phyloP scores from a whole-genome alignment of 2,113 vertebrate species.

The Ceyx melanurus region DNA sequence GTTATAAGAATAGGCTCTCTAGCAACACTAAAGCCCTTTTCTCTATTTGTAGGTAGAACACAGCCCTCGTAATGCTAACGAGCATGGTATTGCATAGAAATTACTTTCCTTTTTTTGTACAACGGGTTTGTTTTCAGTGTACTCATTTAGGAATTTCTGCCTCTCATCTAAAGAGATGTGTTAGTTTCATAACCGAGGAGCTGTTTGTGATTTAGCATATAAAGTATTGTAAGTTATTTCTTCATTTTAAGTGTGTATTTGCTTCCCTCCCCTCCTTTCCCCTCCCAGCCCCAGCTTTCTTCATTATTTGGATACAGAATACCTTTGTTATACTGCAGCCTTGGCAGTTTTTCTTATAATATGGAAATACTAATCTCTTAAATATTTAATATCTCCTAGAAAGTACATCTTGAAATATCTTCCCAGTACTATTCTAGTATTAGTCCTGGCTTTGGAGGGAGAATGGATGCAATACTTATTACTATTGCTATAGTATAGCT shows the following conservation, averaged over 20 bases:
- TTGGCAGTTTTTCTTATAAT: neutral
- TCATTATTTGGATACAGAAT: neutral
- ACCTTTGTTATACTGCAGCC: neutral
- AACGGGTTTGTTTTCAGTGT: slow-evolving; percentile 2
- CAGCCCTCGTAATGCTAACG: neutral
- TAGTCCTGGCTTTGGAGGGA: neutral
- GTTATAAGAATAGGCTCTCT: slow-evolving; percentile 5
- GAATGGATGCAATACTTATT: neutral
- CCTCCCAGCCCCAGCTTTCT: neutral
- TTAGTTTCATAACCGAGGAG: slow-evolving; percentile 10
- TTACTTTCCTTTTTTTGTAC: neutral
- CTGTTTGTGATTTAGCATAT: neutral
- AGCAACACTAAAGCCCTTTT: neutral
- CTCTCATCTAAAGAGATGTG: neutral
- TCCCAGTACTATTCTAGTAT: neutral
- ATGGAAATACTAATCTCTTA: neutral
- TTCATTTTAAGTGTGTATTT: neutral
- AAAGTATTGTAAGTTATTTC: neutral
- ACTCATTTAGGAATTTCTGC: neutral
- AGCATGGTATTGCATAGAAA: slow-evolving; percentile 10
- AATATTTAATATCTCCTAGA: neutral
- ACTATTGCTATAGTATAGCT: neutral
- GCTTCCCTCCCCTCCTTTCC: rapidly evolving
- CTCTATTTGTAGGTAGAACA: slow-evolving; percentile 32
- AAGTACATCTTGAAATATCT: neutral